A percentile compares a stretch with the other conserved stretches of the same genome.
These are phyloP conservation scores for Mustela erminea DNA, from an alignment of 2,797 vertebrate species.

Conservation along the genomic window DNA sequence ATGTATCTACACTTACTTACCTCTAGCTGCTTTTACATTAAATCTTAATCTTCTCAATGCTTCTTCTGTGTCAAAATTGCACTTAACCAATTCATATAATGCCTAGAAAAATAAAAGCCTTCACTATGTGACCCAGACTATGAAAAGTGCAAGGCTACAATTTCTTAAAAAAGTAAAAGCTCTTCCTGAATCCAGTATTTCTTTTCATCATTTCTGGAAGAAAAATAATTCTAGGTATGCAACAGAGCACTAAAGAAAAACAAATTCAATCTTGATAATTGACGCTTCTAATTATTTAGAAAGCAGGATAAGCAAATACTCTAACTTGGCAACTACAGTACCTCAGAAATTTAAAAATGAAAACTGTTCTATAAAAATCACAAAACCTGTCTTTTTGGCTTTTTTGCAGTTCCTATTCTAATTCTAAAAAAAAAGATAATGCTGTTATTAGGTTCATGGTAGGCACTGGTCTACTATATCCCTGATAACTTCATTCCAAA, in stretches of 20 bases:
- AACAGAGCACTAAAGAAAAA: constrained; percentile 19
- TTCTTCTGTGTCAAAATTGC: constrained; percentile 97
- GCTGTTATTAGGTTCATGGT: not conserved
- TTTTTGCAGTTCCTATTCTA: not conserved
- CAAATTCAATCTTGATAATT: not conserved
- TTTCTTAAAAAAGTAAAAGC: not conserved
- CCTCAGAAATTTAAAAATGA: not conserved
- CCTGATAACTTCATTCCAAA: not conserved
- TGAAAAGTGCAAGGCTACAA: not conserved
- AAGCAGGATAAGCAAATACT: not conserved
- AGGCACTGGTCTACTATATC: not conserved
- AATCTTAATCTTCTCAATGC: constrained; percentile 96
- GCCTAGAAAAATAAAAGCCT: constrained; percentile 89
- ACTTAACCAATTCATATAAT: constrained; percentile 97
- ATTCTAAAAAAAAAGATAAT: not conserved
- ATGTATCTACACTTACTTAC: constrained; percentile 88
- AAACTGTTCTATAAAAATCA: not conserved
- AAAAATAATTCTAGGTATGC: not conserved
- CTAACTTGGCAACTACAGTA: not conserved
- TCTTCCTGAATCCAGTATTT: constrained; percentile 14
- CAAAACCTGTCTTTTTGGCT: not conserved
- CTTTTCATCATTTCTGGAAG: not conserved
- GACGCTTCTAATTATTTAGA: not conserved
- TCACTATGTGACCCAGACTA: not conserved
- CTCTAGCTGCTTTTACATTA: constrained; percentile 97